A percentile compares a stretch with the other conserved stretches of the same genome.
Evolutionary conservation across 2,797 vertebrate genomes (phyloP).

Genomic region (Liparis tanakae): DNA sequence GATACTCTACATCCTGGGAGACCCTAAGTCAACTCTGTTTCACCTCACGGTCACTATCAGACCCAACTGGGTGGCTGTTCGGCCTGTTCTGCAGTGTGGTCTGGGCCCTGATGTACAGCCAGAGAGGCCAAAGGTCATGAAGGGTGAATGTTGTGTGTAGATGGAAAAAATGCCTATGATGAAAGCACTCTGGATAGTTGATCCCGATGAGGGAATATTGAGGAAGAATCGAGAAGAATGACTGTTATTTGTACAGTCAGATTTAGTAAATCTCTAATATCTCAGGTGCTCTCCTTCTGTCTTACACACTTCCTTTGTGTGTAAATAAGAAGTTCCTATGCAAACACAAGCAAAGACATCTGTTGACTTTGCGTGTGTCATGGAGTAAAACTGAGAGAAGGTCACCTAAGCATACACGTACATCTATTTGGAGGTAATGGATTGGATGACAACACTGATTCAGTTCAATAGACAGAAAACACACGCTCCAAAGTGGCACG

Average conservation of each 20-base stretch:
- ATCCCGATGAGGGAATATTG: neutral
- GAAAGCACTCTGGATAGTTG: slow-evolving; percentile 1
- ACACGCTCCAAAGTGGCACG: neutral
- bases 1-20: neutral
- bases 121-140: slow-evolving; percentile 58
- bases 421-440: neutral
- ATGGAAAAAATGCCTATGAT: slow-evolving; percentile 24
- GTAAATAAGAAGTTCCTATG: neutral
- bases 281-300: neutral
- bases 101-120: slow-evolving; percentile 40
- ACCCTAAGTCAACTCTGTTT: slow-evolving; percentile 14
- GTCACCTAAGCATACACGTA: neutral
- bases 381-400: slow-evolving; percentile 3
- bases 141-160: slow-evolving; percentile 24
- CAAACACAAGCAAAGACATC: neutral
- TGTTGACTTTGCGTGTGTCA: slow-evolving; percentile 1
- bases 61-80: slow-evolving; percentile 3
- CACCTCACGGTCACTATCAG: slow-evolving; percentile 20
- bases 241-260: neutral
- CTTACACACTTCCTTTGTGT: slow-evolving; percentile 1
- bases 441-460: neutral
- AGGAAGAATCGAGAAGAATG: neutral
- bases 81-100: slow-evolving; percentile 21
- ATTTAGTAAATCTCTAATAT: neutral
- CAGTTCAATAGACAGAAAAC: slow-evolving; percentile 13